Evolutionary conservation across 2,888 invertebrate genomes (phyloP).

Genomic region (Onthophagus sagittarius): DNA sequence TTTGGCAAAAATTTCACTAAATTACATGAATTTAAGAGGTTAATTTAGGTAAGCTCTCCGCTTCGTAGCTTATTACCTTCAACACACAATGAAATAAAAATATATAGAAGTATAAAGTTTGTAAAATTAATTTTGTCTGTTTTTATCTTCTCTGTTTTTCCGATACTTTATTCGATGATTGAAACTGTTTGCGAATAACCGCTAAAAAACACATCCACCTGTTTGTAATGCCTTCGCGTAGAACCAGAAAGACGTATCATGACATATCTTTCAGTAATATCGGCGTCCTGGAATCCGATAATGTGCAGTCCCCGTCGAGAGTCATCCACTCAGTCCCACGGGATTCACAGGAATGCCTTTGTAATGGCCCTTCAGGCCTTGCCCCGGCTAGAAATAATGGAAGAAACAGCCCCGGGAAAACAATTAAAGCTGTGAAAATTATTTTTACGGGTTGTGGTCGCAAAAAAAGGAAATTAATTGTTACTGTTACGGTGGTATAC

Average conservation of each 20-base stretch:
- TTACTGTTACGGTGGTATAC: not conserved
- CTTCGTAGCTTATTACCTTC: too few species aligned
- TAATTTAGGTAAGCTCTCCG: too few species aligned
- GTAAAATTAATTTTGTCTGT: too few species aligned
- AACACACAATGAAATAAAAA: too few species aligned
- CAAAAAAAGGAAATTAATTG: not conserved
- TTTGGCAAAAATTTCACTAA: too few species aligned
- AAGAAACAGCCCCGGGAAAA: not conserved
- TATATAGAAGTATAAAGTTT: too few species aligned
- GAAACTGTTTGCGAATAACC: not conserved
- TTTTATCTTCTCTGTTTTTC: not conserved
- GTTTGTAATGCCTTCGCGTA: not conserved
- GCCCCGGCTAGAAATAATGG: not conserved
- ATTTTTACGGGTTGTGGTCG: not conserved
- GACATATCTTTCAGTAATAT: not conserved
- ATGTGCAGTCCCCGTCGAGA: not conserved
- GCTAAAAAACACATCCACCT: not conserved
- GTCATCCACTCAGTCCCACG: not conserved
- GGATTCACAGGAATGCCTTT: not conserved
- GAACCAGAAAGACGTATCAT: not conserved
- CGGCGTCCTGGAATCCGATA: not conserved
- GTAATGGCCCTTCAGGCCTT: not conserved
- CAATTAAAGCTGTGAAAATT: not conserved
- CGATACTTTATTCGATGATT: not conserved
- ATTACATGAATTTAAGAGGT: too few species aligned